A percentile compares a stretch with the other conserved stretches of the same genome.
phyloP scores from a whole-genome alignment of 2,888 invertebrate genomes.

The Formica aserva region DNA sequence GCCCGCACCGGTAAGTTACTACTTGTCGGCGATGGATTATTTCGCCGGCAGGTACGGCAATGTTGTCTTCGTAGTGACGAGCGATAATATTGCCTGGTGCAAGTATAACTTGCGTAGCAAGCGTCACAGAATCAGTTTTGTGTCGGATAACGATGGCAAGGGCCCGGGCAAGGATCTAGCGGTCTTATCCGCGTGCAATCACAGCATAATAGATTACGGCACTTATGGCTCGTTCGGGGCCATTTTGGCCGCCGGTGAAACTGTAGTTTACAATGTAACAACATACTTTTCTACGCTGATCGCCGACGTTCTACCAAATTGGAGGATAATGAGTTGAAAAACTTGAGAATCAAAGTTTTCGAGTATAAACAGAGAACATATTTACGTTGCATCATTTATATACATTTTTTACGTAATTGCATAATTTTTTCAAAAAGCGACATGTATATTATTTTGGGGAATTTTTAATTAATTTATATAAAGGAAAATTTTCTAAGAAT shows the following conservation, averaged over 20 bases:
- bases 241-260: slow-evolving; percentile 85
- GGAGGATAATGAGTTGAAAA: slow-evolving; percentile 83
- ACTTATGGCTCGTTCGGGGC: slow-evolving; percentile 85
- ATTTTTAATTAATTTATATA: slow-evolving; percentile 19
- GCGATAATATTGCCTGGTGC: slow-evolving; percentile 85
- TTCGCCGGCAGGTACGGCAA: slow-evolving; percentile 83
- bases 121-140: slow-evolving; percentile 79
- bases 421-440: slow-evolving; percentile 1
- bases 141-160: slow-evolving; percentile 80
- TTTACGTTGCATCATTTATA: background rate
- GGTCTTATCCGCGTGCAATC: slow-evolving; percentile 85
- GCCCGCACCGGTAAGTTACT: slow-evolving; percentile 84
- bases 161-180: slow-evolving; percentile 85
- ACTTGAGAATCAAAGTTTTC: slow-evolving; percentile 33
- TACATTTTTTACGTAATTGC: background rate
- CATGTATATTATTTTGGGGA: slow-evolving; percentile 7
- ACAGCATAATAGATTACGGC: slow-evolving; percentile 86
- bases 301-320: slow-evolving; percentile 83
- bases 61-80: slow-evolving; percentile 84
- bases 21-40: slow-evolving; percentile 84
- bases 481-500: slow-evolving; percentile 2
- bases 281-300: slow-evolving; percentile 83
- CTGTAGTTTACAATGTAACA: slow-evolving; percentile 84
- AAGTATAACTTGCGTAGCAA: slow-evolving; percentile 81
- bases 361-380: background rate